Percentiles rank a stretch among this genome's conserved stretches.
These are phyloP conservation scores for Grammomys surdaster DNA, from an alignment of 2,113 vertebrate genomes.

Conservation along the genomic window DNA sequence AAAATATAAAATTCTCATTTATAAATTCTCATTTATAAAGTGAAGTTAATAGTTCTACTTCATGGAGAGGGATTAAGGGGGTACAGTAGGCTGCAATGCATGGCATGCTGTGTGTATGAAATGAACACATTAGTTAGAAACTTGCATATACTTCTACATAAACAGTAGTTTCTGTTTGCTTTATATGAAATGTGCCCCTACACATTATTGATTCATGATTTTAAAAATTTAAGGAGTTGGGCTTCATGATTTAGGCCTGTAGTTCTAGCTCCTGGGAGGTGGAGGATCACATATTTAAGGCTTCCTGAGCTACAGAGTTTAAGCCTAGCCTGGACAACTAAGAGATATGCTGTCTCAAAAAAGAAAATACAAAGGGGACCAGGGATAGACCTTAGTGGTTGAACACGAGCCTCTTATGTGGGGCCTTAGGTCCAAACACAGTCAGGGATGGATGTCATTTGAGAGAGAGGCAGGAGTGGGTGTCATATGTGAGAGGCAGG, in stretches of 20 bases:
- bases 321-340: not conserved
- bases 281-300: not conserved
- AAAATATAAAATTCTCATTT: not conserved
- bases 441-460: not conserved
- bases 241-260: not conserved
- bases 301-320: not conserved
- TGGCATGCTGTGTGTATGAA: not conserved
- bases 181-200: not conserved
- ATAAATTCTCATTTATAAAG: slow-evolving; percentile 15
- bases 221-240: not conserved
- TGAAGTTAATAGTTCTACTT: slow-evolving; percentile 26
- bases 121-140: not conserved
- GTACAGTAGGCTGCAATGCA: not conserved
- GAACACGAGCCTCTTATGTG: not conserved
- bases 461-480: too few relatives aligned
- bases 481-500: not conserved
- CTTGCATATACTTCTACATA: not conserved
- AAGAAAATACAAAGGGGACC: not conserved
- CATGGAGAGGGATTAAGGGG: not conserved
- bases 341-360: not conserved
- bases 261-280: not conserved
- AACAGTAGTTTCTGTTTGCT: slow-evolving; percentile 47
- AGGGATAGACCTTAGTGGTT: not conserved
- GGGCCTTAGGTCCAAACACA: not conserved
- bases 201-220: not conserved